phyloP scores from a whole-genome alignment of 2,113 vertebrate genomes.

The Trogon surrucura region DNA sequence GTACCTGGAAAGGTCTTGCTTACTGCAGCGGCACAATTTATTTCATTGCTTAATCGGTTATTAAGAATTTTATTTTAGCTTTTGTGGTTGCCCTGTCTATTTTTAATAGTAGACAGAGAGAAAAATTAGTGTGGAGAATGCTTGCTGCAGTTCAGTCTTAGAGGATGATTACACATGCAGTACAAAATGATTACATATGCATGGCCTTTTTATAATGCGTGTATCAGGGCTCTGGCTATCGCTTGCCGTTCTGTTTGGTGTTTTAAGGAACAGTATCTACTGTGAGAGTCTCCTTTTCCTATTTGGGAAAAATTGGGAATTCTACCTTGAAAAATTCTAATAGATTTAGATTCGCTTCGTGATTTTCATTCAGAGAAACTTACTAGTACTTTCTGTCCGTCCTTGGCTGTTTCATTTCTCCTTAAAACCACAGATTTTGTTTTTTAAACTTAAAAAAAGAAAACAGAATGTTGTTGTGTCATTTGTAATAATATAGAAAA shows the following conservation, averaged over 20 bases:
- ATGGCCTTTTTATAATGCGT: constrained; percentile 10
- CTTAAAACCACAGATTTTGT: background rate
- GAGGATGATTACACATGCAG: constrained; percentile 18
- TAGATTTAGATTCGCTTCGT: background rate
- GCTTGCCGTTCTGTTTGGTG: background rate
- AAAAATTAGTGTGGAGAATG: constrained; percentile 9
- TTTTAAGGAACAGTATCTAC: background rate
- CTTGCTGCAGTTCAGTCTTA: background rate
- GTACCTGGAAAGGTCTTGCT: background rate
- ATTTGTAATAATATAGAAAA: background rate
- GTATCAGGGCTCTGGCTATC: background rate
- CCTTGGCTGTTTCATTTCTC: background rate
- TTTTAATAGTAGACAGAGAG: background rate
- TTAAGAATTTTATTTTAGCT: background rate
- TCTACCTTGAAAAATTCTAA: background rate
- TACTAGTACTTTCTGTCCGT: background rate
- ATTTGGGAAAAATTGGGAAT: background rate
- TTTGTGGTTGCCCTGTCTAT: background rate
- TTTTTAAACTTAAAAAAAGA: background rate
- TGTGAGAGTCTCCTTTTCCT: background rate
- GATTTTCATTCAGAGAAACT: background rate
- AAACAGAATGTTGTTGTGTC: fast-evolving
- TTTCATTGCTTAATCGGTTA: background rate
- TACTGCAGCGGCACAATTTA: background rate
- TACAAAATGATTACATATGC: constrained; percentile 42